phyloP scores from a whole-genome alignment of 2,113 vertebrate species.

The Urocynchramus pylzowi region DNA sequence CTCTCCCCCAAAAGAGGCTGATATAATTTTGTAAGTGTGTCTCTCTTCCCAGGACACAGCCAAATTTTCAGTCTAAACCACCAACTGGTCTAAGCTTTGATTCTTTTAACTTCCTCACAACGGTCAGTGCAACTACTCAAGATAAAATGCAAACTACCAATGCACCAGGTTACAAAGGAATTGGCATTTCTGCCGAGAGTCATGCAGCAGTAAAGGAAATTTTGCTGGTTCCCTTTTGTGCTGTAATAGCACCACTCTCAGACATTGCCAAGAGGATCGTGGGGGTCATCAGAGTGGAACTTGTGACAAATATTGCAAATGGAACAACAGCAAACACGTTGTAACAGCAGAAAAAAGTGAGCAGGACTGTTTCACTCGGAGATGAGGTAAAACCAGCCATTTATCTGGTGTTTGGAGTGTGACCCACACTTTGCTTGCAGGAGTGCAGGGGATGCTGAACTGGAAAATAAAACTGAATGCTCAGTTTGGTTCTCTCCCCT shows the following conservation, averaged over 20 bases:
- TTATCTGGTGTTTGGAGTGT: not conserved
- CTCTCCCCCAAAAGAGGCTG: not conserved
- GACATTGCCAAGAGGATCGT: not conserved
- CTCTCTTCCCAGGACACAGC: not conserved
- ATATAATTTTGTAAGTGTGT: not conserved
- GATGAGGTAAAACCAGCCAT: not conserved
- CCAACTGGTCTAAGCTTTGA: accelerated
- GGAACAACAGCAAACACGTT: not conserved
- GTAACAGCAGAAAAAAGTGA: not conserved
- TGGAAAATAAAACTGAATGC: slow-evolving; percentile 22
- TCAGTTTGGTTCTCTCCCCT: not conserved
- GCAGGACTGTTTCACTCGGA: not conserved
- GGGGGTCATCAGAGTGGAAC: not conserved
- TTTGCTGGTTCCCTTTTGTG: not conserved
- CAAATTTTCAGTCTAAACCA: not conserved
- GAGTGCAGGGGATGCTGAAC: not conserved
- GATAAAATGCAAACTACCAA: not conserved
- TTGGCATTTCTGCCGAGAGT: not conserved
- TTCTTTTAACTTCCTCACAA: not conserved
- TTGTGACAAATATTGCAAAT: not conserved
- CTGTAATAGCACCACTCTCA: not conserved
- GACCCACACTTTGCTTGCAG: not conserved
- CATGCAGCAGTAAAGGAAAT: not conserved
- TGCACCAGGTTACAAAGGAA: not conserved
- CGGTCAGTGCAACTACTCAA: not conserved